A percentile compares a stretch with the other conserved stretches of the same genome.
Evolutionary conservation across 2,888 invertebrate genomes (phyloP).

Genomic region (Lagria hirta): DNA sequence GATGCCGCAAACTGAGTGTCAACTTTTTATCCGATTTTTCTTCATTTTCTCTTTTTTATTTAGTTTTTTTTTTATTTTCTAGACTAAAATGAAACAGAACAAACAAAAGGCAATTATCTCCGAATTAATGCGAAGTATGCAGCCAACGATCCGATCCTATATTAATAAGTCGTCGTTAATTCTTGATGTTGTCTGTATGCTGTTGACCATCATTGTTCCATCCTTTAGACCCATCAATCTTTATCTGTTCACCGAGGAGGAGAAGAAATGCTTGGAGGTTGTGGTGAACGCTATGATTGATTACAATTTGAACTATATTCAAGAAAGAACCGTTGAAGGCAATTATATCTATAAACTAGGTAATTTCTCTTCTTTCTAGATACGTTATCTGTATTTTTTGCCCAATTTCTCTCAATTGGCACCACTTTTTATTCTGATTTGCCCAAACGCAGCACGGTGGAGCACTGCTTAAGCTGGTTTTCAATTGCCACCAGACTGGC

Average conservation of each 20-base stretch:
- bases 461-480: no score
- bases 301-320: constrained; percentile 82
- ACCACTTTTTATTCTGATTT: no score
- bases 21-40: constrained; percentile 6
- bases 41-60: constrained; percentile 5
- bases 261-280: constrained; percentile 67
- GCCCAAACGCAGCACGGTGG: no score
- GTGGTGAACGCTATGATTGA: constrained; percentile 85
- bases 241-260: constrained; percentile 73
- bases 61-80: constrained; percentile 41
- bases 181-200: constrained; percentile 70
- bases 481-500: no score
- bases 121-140: constrained; percentile 66
- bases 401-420: no score
- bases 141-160: constrained; percentile 57
- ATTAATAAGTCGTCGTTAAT: constrained; percentile 56
- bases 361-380: constrained; percentile 34
- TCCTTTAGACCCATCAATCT: constrained; percentile 69
- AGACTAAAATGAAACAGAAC: constrained; percentile 61
- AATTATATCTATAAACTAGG: constrained; percentile 64
- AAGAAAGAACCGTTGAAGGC: constrained; percentile 77
- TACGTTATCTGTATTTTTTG: constrained; percentile 9
- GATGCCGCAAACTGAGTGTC: constrained; percentile 11
- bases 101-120: constrained; percentile 59
- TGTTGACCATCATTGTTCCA: constrained; percentile 74